Percentiles rank a stretch among this genome's conserved stretches.
These are phyloP conservation scores for Danaus melanippus DNA, from an alignment of 1,140 invertebrate genomes.

Conservation along the genomic window DNA sequence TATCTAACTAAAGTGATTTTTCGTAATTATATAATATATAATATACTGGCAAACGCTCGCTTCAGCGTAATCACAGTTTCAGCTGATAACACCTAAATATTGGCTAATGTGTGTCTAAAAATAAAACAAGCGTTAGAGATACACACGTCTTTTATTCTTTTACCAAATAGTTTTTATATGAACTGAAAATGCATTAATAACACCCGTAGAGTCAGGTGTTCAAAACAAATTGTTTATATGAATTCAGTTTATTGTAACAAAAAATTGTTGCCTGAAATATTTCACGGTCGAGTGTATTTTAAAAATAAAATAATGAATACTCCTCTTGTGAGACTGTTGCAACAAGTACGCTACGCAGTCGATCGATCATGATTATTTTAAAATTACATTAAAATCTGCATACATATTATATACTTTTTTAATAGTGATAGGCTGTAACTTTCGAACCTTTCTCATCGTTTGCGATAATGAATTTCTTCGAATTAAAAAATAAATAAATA, in stretches of 20 bases:
- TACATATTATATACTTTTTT: too few relatives aligned
- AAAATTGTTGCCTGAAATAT: constrained; percentile 1
- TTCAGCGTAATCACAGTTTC: not conserved
- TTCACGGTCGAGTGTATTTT: constrained; percentile 3
- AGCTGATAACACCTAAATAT: constrained; percentile 5
- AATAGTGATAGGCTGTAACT: too few relatives aligned
- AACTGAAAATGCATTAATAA: not conserved
- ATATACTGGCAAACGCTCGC: too few relatives aligned
- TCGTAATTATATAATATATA: not conserved
- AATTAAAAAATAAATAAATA: not conserved
- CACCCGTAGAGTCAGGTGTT: not conserved
- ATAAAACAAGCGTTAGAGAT: constrained; percentile 1
- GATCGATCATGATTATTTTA: too few relatives aligned
- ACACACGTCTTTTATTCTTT: constrained; percentile 1
- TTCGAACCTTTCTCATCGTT: too few relatives aligned
- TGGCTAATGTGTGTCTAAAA: constrained; percentile 7
- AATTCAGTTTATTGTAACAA: not conserved
- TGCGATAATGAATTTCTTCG: too few relatives aligned
- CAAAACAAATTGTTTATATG: not conserved
- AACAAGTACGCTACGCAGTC: too few relatives aligned
- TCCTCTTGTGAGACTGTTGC: too few relatives aligned
- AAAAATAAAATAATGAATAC: too few relatives aligned
- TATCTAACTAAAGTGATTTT: constrained; percentile 6
- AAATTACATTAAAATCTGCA: too few relatives aligned
- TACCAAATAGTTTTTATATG: not conserved